Conservation (phyloP, 2,797 vertebrate species). For the Gallinago solitaria region DNA sequence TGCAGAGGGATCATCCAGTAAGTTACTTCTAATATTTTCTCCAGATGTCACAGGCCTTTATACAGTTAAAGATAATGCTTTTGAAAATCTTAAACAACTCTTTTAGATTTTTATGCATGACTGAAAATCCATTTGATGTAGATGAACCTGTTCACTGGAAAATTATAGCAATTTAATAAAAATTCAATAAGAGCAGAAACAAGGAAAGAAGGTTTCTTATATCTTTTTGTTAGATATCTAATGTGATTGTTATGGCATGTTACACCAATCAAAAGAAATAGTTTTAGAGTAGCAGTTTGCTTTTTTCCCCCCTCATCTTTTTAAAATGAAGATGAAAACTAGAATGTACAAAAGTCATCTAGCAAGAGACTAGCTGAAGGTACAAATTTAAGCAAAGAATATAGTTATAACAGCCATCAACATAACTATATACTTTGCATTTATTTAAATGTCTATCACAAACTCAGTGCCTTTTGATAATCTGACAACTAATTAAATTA, state of each 20-base stretch:
- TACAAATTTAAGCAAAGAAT: conserved; percentile 72
- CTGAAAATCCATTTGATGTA: conserved; percentile 76
- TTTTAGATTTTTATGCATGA: conserved; percentile 76
- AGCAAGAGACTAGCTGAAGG: conserved; percentile 68
- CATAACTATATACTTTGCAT: conserved; percentile 67
- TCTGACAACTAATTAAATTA: conserved; percentile 77
- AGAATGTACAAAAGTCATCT: conserved; percentile 73
- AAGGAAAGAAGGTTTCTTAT: conserved; percentile 72
- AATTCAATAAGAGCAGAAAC: conserved; percentile 74
- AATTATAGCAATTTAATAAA: conserved; percentile 81
- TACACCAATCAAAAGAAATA: conserved; percentile 73
- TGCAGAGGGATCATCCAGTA: conserved; percentile 93
- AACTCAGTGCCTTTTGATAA: conserved; percentile 71
- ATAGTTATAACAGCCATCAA: conserved; percentile 67
- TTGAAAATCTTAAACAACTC: conserved; percentile 69
- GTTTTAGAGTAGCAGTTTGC: conserved; percentile 74
- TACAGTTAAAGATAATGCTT: conserved; percentile 66
- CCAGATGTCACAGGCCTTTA: conserved; percentile 48
- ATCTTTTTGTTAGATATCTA: conserved; percentile 76
- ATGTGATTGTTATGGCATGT: conserved; percentile 74
- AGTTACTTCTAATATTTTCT: conserved; percentile 72
- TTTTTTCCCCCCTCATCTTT: conserved; percentile 70
- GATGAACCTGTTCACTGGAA: conserved; percentile 79
- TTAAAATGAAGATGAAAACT: conserved; percentile 71
- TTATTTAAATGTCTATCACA: conserved; percentile 75